phyloP scores from a whole-genome alignment of 2,113 vertebrate genomes.

The Numida meleagris region DNA sequence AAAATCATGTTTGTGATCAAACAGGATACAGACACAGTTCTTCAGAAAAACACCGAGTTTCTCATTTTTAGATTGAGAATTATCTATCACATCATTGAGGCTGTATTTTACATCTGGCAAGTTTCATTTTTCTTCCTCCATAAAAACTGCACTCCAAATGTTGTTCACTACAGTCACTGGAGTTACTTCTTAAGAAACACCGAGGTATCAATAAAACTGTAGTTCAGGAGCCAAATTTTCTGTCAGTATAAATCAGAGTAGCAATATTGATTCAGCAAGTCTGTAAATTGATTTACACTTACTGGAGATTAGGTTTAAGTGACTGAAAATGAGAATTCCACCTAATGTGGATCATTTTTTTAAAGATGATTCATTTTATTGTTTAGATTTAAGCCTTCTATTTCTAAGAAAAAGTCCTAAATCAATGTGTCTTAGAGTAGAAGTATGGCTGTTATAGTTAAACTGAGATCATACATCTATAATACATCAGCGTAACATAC shows the following conservation, averaged over 20 bases:
- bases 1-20: neutral
- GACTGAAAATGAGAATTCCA: constrained; percentile 50
- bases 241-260: constrained; percentile 1
- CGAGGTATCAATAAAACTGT: neutral
- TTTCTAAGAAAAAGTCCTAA: constrained; percentile 35
- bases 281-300: constrained; percentile 48
- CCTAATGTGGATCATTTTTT: neutral
- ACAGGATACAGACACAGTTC: neutral
- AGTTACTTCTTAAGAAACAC: neutral
- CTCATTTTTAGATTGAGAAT: neutral
- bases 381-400: constrained; percentile 33
- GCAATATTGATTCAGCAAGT: constrained; percentile 20
- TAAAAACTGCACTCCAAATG: neutral
- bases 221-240: constrained; percentile 20
- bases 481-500: neutral
- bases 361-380: constrained; percentile 10
- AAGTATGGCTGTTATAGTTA: neutral
- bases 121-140: neutral
- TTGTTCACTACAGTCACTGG: neutral
- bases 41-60: neutral
- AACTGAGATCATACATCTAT: neutral
- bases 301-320: constrained; percentile 36
- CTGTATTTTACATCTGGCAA: neutral
- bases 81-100: neutral
- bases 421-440: constrained; percentile 12